These are phyloP conservation scores for Eucera pruinosa DNA, from an alignment of 2,888 invertebrate species.

Conservation along the genomic window DNA sequence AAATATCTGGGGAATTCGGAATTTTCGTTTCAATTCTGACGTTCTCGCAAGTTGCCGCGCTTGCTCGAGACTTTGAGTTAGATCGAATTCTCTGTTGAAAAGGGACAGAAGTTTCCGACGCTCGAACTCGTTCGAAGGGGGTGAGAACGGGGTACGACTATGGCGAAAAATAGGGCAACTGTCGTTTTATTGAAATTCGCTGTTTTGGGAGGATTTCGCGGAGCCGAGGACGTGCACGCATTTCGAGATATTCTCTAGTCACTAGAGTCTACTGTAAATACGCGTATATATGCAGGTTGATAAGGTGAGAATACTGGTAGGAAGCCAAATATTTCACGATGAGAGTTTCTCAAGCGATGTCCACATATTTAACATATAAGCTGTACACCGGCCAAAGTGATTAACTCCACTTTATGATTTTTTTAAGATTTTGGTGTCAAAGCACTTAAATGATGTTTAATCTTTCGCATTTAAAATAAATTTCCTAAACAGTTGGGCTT, in stretches of 20 bases:
- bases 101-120: constrained; percentile 35
- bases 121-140: neutral
- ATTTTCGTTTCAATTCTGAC: constrained; percentile 53
- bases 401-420: no score
- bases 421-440: no score
- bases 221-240: neutral
- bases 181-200: constrained; percentile 23
- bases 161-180: constrained; percentile 25
- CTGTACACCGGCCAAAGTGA: no score
- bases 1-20: constrained; percentile 57
- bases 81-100: constrained; percentile 50
- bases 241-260: neutral
- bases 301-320: neutral
- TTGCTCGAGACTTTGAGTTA: constrained; percentile 43
- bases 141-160: neutral
- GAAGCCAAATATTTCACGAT: neutral
- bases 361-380: no score
- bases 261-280: no score
- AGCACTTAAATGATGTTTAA: no score
- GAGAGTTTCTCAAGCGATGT: neutral
- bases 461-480: no score
- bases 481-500: no score
- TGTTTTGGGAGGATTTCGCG: neutral
- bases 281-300: neutral
- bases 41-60: constrained; percentile 29